Conservation (phyloP, 2,797 vertebrate genomes). For the Parambassis ranga region DNA sequence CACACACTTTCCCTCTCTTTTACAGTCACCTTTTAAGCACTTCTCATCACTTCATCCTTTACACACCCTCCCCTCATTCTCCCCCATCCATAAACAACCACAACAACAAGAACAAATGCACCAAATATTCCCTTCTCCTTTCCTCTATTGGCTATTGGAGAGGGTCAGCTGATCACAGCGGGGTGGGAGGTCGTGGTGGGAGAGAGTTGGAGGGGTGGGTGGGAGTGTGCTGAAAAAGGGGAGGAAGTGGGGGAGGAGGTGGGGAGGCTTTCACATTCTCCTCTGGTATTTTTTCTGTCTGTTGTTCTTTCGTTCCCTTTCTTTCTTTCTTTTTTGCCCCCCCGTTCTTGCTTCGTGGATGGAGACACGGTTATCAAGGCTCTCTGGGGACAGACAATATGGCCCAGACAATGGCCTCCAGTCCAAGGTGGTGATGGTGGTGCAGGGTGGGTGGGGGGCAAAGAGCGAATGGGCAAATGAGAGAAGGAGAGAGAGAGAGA, state of each 20-base stretch:
- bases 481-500: constrained; percentile 10
- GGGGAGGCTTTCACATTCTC: constrained; percentile 71
- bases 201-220: constrained; percentile 37
- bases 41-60: not conserved
- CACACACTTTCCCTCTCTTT: not conserved
- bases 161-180: constrained; percentile 74
- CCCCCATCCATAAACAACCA: constrained; percentile 37
- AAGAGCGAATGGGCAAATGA: constrained; percentile 34
- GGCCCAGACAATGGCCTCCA: constrained; percentile 74
- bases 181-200: constrained; percentile 59
- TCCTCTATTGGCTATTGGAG: constrained; percentile 43
- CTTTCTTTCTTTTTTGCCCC: constrained; percentile 35
- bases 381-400: constrained; percentile 76
- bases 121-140: constrained; percentile 5
- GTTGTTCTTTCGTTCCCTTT: constrained; percentile 61
- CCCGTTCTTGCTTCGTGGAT: constrained; percentile 62
- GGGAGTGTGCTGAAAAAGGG: constrained; percentile 33
- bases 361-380: constrained; percentile 86
- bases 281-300: constrained; percentile 79
- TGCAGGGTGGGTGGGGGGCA: constrained; percentile 5
- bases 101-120: constrained; percentile 42
- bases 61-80: not conserved
- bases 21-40: constrained; percentile 6
- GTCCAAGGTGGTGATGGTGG: constrained; percentile 63
- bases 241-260: constrained; percentile 22